phyloP scores from a whole-genome alignment of 2,888 invertebrate species.

The Helicoverpa assulta region DNA sequence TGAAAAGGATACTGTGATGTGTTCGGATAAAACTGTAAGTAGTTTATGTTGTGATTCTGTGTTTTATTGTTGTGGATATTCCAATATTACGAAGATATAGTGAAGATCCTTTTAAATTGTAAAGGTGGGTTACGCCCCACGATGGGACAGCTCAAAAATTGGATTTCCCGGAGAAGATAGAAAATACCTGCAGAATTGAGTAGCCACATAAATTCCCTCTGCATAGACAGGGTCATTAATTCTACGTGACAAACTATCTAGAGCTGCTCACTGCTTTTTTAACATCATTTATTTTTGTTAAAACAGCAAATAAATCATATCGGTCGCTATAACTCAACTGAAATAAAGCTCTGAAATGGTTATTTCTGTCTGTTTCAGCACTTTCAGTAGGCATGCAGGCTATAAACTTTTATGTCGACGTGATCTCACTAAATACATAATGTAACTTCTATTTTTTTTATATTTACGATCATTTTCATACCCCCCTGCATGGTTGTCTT shows the following conservation, averaged over 20 bases:
- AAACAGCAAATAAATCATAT: constrained; percentile 50
- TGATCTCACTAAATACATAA: constrained; percentile 73
- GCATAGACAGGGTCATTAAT: constrained; percentile 14
- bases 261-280: constrained; percentile 17
- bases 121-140: background rate
- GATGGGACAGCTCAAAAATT: background rate
- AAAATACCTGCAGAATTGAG: constrained; percentile 1
- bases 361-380: constrained; percentile 78
- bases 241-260: constrained; percentile 22
- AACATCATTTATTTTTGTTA: constrained; percentile 37
- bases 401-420: constrained; percentile 82
- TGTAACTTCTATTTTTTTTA: constrained; percentile 56
- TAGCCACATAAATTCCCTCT: background rate
- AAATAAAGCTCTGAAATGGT: constrained; percentile 65
- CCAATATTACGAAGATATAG: background rate
- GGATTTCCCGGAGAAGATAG: constrained; percentile 13
- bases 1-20: constrained; percentile 61
- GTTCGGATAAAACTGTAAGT: constrained; percentile 64
- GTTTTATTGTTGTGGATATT: constrained; percentile 2
- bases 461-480: constrained; percentile 58
- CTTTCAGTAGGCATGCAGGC: constrained; percentile 75
- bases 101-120: background rate
- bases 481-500: constrained; percentile 27
- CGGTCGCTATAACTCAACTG: constrained; percentile 42
- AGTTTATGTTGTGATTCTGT: constrained; percentile 48